These are phyloP conservation scores for Cygnus olor DNA, from an alignment of 2,797 vertebrate species.

Conservation along the genomic window DNA sequence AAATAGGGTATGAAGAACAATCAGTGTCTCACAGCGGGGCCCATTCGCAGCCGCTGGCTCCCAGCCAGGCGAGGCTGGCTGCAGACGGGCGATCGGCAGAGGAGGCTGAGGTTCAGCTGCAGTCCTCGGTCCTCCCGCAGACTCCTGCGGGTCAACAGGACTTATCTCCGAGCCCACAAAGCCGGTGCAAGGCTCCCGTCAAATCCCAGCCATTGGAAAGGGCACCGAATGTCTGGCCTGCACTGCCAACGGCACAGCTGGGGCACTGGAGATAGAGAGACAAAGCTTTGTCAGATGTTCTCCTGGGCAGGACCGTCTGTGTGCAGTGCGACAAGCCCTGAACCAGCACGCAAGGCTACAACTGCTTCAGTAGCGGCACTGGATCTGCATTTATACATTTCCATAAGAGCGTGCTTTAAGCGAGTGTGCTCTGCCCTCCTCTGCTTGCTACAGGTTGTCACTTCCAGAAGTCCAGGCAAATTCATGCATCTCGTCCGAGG, in stretches of 20 bases:
- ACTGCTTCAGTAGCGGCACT: not conserved
- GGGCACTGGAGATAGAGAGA: not conserved
- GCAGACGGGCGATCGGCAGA: not conserved
- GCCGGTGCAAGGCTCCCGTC: not conserved
- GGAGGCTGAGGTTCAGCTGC: not conserved
- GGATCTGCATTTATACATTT: not conserved
- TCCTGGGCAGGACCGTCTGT: not conserved
- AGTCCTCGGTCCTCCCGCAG: not conserved
- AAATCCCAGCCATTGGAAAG: not conserved
- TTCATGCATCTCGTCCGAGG: accelerated
- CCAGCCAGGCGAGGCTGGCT: not conserved
- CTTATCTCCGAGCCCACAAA: not conserved
- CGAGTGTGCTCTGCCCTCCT: not conserved
- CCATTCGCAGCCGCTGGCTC: not conserved
- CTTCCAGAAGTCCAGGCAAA: not conserved
- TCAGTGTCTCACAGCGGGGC: not conserved
- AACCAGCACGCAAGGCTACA: not conserved
- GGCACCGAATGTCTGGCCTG: not conserved
- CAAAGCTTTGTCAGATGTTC: not conserved
- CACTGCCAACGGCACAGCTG: not conserved
- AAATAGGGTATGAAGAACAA: not conserved
- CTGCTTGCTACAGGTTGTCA: not conserved
- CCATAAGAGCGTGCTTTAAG: not conserved
- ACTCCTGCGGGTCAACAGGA: not conserved
- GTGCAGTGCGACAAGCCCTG: not conserved